These are phyloP conservation scores for Enteromius radiatus DNA, from an alignment of 2,797 vertebrate genomes.

Conservation along the genomic window DNA sequence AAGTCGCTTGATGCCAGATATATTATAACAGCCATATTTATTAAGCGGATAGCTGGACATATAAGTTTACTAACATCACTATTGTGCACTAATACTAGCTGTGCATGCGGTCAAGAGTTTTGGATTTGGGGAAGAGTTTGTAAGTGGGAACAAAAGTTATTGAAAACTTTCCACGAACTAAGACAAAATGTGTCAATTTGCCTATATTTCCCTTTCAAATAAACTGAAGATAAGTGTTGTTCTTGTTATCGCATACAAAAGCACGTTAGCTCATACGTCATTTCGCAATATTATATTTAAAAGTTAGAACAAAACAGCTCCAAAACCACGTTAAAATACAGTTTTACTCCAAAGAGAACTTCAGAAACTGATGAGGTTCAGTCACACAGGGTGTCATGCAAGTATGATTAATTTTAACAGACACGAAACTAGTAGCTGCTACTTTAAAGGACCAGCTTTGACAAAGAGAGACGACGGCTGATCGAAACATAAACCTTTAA, in stretches of 20 bases:
- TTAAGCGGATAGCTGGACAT: background rate
- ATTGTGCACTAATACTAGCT: background rate
- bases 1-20: background rate
- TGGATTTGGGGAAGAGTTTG: constrained; percentile 20
- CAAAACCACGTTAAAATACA: background rate
- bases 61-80: background rate
- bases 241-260: background rate
- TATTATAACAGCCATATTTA: background rate
- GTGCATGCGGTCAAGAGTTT: background rate
- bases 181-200: background rate
- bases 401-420: background rate
- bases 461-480: background rate
- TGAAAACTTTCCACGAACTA: background rate
- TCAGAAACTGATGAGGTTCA: background rate
- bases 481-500: background rate
- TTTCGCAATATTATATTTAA: background rate
- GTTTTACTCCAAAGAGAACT: background rate
- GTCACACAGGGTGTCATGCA: background rate
- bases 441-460: background rate
- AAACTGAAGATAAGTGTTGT: background rate
- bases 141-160: background rate
- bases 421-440: background rate
- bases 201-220: background rate
- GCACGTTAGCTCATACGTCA: no score
- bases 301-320: background rate